These are phyloP conservation scores for Cheirogaleus medius DNA, from an alignment of 2,113 vertebrate species.

Conservation along the genomic window DNA sequence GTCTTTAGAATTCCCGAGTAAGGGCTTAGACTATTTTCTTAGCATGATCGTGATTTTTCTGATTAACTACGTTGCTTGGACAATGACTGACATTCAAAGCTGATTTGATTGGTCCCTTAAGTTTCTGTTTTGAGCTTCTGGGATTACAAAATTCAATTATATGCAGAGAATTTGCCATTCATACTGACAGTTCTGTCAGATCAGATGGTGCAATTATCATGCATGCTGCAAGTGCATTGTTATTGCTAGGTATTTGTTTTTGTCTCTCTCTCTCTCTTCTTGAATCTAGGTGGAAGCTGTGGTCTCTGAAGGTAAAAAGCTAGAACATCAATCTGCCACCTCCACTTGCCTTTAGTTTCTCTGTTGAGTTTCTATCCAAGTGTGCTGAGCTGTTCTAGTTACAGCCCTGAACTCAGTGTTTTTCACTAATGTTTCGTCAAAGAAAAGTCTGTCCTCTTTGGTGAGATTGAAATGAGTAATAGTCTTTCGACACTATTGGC, in stretches of 20 bases:
- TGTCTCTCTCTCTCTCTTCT: background rate
- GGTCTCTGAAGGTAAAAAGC: conserved; percentile 47
- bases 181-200: conserved; percentile 43
- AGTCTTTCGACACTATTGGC: conserved; percentile 73
- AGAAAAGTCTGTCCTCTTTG: conserved; percentile 61
- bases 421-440: conserved; percentile 62
- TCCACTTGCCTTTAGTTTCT: background rate
- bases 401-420: conserved; percentile 23
- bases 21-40: conserved; percentile 29
- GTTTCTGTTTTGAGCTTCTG: conserved; percentile 35
- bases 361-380: conserved; percentile 19
- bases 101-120: conserved; percentile 44
- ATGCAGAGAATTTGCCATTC: conserved; percentile 48
- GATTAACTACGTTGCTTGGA: conserved; percentile 52
- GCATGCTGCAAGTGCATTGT: background rate
- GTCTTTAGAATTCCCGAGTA: conserved; percentile 36
- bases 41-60: conserved; percentile 34
- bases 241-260: background rate
- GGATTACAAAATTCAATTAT: conserved; percentile 52
- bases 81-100: conserved; percentile 49
- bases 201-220: background rate
- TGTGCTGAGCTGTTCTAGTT: conserved; percentile 23
- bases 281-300: conserved; percentile 6
- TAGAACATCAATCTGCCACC: background rate
- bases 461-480: conserved; percentile 73